Evolutionary conservation across 2,113 vertebrate genomes (phyloP), one percentile per base, ranked within the genome.

Genomic region (Mystacornis crossleyi): DNA sequence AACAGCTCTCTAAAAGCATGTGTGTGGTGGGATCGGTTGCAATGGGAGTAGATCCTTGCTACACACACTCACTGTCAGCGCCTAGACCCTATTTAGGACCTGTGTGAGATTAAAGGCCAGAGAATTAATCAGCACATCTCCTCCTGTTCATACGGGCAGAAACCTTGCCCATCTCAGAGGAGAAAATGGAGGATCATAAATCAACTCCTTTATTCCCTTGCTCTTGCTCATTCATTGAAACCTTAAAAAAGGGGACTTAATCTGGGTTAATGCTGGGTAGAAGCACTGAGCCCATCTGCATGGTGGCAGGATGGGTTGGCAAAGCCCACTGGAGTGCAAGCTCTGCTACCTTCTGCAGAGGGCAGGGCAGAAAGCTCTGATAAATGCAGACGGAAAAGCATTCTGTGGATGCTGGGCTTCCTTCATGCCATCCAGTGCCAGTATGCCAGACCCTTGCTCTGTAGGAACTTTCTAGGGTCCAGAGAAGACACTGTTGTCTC

Each of bases 141-240:
- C 88, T 88, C 60, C 82, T 90, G 62, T 96, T 96, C 94, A 96
- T 96, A 67, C 8, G 1, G 92, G 82, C 93, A 92, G 80, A 83
- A 86, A 86, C 28, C 10, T 36, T 86, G 80, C 92, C 96, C 86
- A 86, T 95, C 90, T 94, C 28, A 24, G 81, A 93, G 85, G 82
- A 60, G 92, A 86, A 89, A 89, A 79, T 20, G 64, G 67, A 90
- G 43, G 51, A 64, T 81, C 29, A 34, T 70, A 93, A 93, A 85
- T 51, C 38, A 47, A 2, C 29, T 84, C 42, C 54, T 93, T 94
- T 82, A 80, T 91, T 94, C 81, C 18, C 38, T 86, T 0, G 0
- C 55, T 45, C 57, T 82, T 47, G 45, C 33, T 87, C 24, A 5
- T 73, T 84, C 38, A 88, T 3, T 4, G 3, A 86, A 90, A 92